Conservation (phyloP, 2,113 vertebrate species). For the Apus apus region DNA sequence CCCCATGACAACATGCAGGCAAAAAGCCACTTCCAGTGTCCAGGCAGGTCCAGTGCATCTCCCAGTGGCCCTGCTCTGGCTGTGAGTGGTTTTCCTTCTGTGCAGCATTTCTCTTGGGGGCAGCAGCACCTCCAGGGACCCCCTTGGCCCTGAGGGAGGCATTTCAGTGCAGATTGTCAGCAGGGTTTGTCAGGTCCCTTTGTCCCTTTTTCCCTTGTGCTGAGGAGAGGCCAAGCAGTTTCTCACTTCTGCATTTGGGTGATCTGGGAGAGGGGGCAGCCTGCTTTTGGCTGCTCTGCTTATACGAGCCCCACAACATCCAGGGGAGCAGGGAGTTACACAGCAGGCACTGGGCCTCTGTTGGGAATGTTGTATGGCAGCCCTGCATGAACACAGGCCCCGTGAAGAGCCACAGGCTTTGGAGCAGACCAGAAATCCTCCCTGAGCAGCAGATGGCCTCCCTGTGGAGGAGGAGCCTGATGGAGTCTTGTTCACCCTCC, state of each 20-base stretch:
- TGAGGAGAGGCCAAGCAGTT: neutral
- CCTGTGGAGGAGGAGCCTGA: fast-evolving
- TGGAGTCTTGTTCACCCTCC: neutral
- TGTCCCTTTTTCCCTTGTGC: neutral
- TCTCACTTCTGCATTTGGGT: neutral
- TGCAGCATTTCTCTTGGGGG: neutral
- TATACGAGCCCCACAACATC: fast-evolving
- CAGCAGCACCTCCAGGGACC: neutral
- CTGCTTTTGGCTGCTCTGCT: neutral
- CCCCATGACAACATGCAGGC: fast-evolving
- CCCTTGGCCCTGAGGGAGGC: neutral
- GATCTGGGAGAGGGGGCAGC: neutral
- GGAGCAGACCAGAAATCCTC: neutral
- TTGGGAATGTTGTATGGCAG: neutral
- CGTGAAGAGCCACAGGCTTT: fast-evolving
- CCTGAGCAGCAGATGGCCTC: neutral
- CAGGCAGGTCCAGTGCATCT: neutral
- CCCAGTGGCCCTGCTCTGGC: neutral
- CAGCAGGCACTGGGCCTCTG: fast-evolving
- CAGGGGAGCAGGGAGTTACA: neutral
- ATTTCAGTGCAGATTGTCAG: neutral
- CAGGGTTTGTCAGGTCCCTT: neutral
- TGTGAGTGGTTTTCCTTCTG: neutral
- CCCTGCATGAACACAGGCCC: neutral
- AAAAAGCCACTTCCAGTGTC: neutral